A percentile compares a stretch with the other conserved stretches of the same genome.
Conservation (phyloP, 2,888 invertebrate genomes). For the Chrysina gloriosa region DNA sequence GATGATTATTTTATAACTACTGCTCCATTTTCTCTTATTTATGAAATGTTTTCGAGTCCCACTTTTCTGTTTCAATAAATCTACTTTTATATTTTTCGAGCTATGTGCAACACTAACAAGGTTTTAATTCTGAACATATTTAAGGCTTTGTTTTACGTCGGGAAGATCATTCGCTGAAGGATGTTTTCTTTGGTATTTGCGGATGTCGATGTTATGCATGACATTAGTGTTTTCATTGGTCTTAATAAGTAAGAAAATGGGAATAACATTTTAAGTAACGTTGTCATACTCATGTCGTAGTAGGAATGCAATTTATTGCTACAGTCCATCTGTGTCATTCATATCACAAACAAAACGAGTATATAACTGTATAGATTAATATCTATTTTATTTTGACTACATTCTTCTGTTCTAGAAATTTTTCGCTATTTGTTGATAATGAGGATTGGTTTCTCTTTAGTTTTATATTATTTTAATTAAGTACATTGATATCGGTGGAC, state of each 20-base stretch:
- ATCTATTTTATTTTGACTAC: no score
- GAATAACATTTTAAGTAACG: conserved; percentile 27
- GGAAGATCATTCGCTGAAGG: conserved; percentile 24
- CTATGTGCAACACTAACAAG: conserved; percentile 31
- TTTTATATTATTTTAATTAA: no score
- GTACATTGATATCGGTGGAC: no score
- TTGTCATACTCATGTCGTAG: not conserved
- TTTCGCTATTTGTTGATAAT: no score
- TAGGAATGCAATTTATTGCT: not conserved
- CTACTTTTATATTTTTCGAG: conserved; percentile 38
- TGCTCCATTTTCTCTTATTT: conserved; percentile 9
- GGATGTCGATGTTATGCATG: conserved; percentile 29
- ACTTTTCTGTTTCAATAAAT: conserved; percentile 33
- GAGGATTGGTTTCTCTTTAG: no score
- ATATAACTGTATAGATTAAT: no score
- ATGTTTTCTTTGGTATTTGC: conserved; percentile 23
- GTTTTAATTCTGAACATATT: conserved; percentile 22
- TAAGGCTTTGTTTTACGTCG: conserved; percentile 27
- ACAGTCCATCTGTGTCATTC: no score
- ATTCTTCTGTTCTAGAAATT: no score
- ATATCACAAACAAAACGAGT: no score
- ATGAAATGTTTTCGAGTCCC: conserved; percentile 20
- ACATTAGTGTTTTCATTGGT: not conserved
- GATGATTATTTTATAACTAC: not conserved
- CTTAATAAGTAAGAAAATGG: not conserved